Percentiles rank a stretch among this genome's conserved stretches.
These are phyloP conservation scores for Esox niger DNA, from an alignment of 2,113 vertebrate species.

Conservation along the genomic window DNA sequence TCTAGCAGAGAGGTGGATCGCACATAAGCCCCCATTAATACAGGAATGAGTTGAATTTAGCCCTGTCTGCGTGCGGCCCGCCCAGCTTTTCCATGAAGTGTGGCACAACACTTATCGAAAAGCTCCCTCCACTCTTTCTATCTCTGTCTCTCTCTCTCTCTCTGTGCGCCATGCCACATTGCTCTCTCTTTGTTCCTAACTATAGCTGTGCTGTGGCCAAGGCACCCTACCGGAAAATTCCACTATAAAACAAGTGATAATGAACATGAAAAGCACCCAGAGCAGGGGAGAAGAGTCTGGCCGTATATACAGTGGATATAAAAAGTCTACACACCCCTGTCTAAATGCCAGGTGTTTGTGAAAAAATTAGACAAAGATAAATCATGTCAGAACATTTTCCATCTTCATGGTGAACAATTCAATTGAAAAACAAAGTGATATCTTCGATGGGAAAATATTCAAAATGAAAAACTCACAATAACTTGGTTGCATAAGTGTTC, in stretches of 20 bases:
- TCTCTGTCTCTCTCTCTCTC: neutral
- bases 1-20: slow-evolving; percentile 68
- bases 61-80: slow-evolving; percentile 65
- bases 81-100: slow-evolving; percentile 71
- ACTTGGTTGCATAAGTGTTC: no score
- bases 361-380: no score
- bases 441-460: no score
- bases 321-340: no score
- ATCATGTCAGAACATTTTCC: no score
- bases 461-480: no score
- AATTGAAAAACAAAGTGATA: no score
- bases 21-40: slow-evolving; percentile 80
- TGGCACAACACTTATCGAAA: slow-evolving; percentile 71
- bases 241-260: slow-evolving; percentile 76
- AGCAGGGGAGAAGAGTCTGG: slow-evolving; percentile 41
- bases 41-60: slow-evolving; percentile 82
- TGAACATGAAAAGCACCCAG: slow-evolving; percentile 66
- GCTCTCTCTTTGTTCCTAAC: slow-evolving; percentile 74
- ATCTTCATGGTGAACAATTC: no score
- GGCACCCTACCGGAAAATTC: slow-evolving; percentile 74
- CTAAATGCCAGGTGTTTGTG: no score
- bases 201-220: slow-evolving; percentile 71
- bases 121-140: slow-evolving; percentile 25
- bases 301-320: no score
- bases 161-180: neutral